phyloP scores from a whole-genome alignment of 2,888 invertebrate species.

The Metallyticus violacea region DNA sequence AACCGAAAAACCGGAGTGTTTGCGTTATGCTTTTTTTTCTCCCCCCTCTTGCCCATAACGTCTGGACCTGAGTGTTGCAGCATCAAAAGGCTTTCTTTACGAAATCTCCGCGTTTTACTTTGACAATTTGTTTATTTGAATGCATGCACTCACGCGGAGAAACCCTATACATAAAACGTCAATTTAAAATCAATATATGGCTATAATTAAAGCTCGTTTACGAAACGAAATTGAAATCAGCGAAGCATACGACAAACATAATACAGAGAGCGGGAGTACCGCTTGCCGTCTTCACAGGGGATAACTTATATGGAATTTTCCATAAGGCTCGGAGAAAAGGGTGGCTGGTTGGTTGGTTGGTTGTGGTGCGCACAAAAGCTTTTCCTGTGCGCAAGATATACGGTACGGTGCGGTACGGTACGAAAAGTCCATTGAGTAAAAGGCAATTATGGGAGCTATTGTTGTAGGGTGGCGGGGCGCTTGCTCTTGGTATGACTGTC shows the following conservation, averaged over 20 bases:
- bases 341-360: neutral
- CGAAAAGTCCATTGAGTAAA: conserved; percentile 33
- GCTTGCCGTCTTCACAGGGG: conserved; percentile 16
- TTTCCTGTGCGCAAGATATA: conserved; percentile 18
- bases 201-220: conserved; percentile 27
- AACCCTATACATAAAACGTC: neutral
- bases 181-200: conserved; percentile 25
- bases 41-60: neutral
- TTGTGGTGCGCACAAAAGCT: conserved; percentile 16
- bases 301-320: conserved; percentile 30
- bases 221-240: conserved; percentile 25
- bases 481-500: conserved; percentile 26
- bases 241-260: conserved; percentile 14
- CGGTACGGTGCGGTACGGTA: conserved; percentile 18
- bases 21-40: neutral
- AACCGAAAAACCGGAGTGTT: no score
- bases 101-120: neutral
- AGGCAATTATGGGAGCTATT: conserved; percentile 33
- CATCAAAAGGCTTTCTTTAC: neutral
- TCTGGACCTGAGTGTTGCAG: neutral
- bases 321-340: conserved; percentile 20
- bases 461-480: conserved; percentile 21
- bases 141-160: neutral
- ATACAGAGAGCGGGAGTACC: neutral
- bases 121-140: neutral